These are phyloP conservation scores for Mixornis gularis DNA, from an alignment of 2,113 vertebrate species.

Conservation along the genomic window DNA sequence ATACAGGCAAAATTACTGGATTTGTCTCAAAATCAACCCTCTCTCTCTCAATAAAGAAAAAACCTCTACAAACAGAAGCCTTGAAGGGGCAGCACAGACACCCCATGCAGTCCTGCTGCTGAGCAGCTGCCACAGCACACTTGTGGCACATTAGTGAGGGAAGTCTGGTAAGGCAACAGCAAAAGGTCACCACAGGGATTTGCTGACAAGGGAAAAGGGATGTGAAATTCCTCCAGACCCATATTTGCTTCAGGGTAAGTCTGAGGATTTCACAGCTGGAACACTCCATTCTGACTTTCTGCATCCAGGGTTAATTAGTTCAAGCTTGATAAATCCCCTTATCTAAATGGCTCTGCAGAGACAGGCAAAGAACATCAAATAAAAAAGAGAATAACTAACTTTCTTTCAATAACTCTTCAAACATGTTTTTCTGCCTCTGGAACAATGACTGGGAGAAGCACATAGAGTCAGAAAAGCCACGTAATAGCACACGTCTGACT, in stretches of 20 bases:
- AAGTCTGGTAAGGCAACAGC: not conserved
- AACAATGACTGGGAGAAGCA: not conserved
- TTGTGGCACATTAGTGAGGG: fast-evolving
- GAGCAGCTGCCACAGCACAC: not conserved
- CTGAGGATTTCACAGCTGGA: slow-evolving; percentile 32
- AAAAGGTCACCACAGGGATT: not conserved
- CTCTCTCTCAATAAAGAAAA: not conserved
- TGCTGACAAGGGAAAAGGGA: not conserved
- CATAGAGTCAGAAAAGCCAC: not conserved
- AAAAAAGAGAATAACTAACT: not conserved
- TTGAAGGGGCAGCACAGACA: not conserved
- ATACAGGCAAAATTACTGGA: not conserved
- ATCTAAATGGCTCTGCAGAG: slow-evolving; percentile 52
- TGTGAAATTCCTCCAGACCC: not conserved
- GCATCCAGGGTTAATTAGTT: slow-evolving; percentile 50
- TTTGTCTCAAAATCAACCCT: not conserved
- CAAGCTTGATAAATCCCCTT: slow-evolving; percentile 55
- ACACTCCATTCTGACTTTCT: slow-evolving; percentile 5
- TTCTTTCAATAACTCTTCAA: slow-evolving; percentile 8
- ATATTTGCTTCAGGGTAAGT: not conserved
- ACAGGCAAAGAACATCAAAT: slow-evolving; percentile 45
- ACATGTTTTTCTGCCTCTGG: slow-evolving; percentile 2
- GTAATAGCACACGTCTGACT: not conserved
- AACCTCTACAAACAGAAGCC: not conserved
- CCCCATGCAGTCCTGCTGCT: not conserved